Evolutionary conservation across 1,140 invertebrate species (phyloP).

Genomic region (Amyelois transitella): DNA sequence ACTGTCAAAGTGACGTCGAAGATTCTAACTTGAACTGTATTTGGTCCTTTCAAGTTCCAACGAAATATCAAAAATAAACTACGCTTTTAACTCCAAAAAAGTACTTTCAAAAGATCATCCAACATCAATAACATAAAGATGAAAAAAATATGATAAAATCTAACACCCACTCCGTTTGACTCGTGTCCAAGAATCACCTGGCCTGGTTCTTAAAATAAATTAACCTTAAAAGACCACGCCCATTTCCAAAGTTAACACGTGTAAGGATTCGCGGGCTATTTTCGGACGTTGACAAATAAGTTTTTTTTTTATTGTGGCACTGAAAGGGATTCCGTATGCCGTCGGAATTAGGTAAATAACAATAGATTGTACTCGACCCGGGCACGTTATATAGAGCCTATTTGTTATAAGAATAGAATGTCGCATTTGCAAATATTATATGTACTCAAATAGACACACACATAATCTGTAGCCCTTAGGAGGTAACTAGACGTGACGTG

Average conservation of each 20-base stretch:
- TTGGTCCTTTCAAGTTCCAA: too few relatives aligned
- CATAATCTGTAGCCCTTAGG: too few relatives aligned
- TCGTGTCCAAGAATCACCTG: slow-evolving; percentile 3
- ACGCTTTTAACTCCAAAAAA: too few relatives aligned
- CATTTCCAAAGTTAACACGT: slow-evolving; percentile 1
- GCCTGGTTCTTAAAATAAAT: background rate
- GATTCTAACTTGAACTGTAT: too few relatives aligned
- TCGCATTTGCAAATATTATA: too few relatives aligned
- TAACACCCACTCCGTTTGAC: background rate
- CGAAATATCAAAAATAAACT: too few relatives aligned
- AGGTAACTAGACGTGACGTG: too few relatives aligned
- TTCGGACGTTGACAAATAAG: background rate
- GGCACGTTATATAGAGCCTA: too few relatives aligned
- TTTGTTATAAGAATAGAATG: background rate
- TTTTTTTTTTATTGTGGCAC: background rate
- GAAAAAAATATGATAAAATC: background rate
- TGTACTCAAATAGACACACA: too few relatives aligned
- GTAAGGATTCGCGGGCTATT: background rate
- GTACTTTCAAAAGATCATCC: too few relatives aligned
- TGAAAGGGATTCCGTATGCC: background rate
- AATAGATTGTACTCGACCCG: background rate
- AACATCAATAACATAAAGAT: background rate
- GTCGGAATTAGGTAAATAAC: background rate
- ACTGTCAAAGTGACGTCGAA: too few relatives aligned
- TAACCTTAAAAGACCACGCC: slow-evolving; percentile 4